Conservation (phyloP, 1,140 invertebrate species). For the Drosophila parvula region DNA sequence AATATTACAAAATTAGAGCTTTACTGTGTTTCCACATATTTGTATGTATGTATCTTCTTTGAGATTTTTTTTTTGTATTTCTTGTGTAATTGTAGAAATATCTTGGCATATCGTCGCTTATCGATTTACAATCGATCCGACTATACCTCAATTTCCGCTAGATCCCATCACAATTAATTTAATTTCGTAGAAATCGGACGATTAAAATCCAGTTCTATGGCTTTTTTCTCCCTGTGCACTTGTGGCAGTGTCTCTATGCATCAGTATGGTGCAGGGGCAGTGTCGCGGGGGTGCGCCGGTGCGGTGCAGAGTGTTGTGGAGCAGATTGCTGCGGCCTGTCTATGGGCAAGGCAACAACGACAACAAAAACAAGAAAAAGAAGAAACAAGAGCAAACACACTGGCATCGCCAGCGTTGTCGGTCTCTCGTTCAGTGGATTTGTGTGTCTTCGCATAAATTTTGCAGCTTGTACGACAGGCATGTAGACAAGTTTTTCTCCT, state of each 20-base stretch:
- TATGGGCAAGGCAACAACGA: conserved; percentile 30
- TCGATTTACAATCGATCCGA: too few relatives aligned
- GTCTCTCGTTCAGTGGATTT: conserved; percentile 83
- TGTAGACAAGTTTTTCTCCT: conserved; percentile 75
- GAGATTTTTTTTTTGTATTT: too few relatives aligned
- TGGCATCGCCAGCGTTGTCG: conserved; percentile 56
- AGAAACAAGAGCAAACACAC: conserved; percentile 23
- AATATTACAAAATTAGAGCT: too few relatives aligned
- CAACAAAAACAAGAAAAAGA: conserved; percentile 11
- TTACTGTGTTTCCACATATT: too few relatives aligned
- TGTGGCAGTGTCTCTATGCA: conserved; percentile 48
- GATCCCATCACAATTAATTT: too few relatives aligned
- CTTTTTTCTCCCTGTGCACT: not conserved
- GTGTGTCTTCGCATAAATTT: conserved; percentile 84
- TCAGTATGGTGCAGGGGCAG: conserved; percentile 10
- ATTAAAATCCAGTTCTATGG: too few relatives aligned
- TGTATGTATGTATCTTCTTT: too few relatives aligned
- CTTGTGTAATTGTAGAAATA: too few relatives aligned
- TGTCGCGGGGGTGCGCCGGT: not conserved
- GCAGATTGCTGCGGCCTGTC: conserved; percentile 34
- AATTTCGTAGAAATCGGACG: too few relatives aligned
- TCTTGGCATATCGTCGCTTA: too few relatives aligned
- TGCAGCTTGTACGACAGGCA: conserved; percentile 77
- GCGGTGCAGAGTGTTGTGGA: conserved; percentile 16
- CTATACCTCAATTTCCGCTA: too few relatives aligned